These are phyloP conservation scores for Lagopus leucura DNA, from an alignment of 2,113 vertebrate genomes.

Conservation along the genomic window DNA sequence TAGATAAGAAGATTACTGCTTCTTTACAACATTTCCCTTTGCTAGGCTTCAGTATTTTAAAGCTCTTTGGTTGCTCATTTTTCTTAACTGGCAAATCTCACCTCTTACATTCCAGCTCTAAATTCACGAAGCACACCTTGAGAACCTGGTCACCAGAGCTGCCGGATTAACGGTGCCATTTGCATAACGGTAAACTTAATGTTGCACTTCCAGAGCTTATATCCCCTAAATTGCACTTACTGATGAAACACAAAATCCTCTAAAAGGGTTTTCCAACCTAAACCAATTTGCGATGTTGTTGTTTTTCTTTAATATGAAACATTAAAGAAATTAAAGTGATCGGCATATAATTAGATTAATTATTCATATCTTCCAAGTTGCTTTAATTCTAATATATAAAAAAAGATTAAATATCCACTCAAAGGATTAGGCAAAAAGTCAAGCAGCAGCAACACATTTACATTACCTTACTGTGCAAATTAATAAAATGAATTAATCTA, in stretches of 20 bases:
- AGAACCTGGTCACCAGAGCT: constrained; percentile 31
- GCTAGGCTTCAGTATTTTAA: background rate
- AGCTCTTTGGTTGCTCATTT: constrained; percentile 5
- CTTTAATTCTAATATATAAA: constrained; percentile 91
- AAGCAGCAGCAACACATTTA: constrained; percentile 84
- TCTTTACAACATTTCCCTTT: background rate
- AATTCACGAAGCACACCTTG: constrained; percentile 68
- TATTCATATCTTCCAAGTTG: constrained; percentile 92
- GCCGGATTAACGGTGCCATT: constrained; percentile 74
- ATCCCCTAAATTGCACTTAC: constrained; percentile 79
- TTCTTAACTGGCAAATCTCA: constrained; percentile 29
- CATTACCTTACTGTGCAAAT: constrained; percentile 92
- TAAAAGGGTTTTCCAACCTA: constrained; percentile 84
- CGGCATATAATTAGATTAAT: constrained; percentile 90
- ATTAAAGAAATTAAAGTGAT: constrained; percentile 89
- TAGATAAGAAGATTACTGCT: constrained; percentile 1
- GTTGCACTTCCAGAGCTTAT: constrained; percentile 51
- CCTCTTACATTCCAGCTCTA: constrained; percentile 28
- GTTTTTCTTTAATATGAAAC: constrained; percentile 75
- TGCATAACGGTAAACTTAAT: constrained; percentile 80
- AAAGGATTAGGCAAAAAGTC: constrained; percentile 94
- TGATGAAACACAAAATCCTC: constrained; percentile 83
- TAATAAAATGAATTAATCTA: constrained; percentile 89
- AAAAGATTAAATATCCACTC: constrained; percentile 90
- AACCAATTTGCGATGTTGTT: constrained; percentile 84